phyloP scores from a whole-genome alignment of 2,113 vertebrate species.

The Alexandromys fortis region DNA sequence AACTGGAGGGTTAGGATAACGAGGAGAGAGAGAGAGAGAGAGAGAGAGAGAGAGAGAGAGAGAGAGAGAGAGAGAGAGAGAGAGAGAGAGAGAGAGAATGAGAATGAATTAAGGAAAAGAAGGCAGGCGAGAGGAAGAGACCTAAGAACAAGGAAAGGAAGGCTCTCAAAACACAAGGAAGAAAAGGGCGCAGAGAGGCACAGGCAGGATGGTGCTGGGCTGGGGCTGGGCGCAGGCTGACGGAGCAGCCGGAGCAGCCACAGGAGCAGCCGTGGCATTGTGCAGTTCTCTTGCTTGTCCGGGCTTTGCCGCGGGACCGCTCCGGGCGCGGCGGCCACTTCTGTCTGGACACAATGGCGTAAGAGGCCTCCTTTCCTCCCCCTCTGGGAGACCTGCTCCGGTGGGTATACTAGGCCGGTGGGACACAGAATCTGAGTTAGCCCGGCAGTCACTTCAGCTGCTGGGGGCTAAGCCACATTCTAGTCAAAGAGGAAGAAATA shows the following conservation, averaged over 20 bases:
- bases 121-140: slow-evolving; percentile 19
- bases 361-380: slow-evolving; percentile 71
- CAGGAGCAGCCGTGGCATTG: slow-evolving; percentile 77
- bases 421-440: slow-evolving; percentile 26
- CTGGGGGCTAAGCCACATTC: slow-evolving; percentile 43
- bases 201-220: slow-evolving; percentile 53
- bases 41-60: no score
- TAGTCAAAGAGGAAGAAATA: slow-evolving; percentile 43
- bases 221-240: slow-evolving; percentile 34
- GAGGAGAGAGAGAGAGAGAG: neutral
- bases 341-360: slow-evolving; percentile 80
- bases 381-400: slow-evolving; percentile 54
- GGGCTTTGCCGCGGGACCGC: slow-evolving; percentile 74
- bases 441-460: neutral
- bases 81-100: neutral
- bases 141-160: neutral
- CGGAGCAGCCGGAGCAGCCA: slow-evolving; percentile 25
- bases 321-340: slow-evolving; percentile 72
- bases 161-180: neutral
- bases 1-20: neutral
- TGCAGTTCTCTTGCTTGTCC: slow-evolving; percentile 67
- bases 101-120: slow-evolving; percentile 3
- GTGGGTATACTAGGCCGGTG: slow-evolving; percentile 60
- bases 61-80: neutral
- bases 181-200: slow-evolving; percentile 5